Conservation (phyloP, 2,797 vertebrate species). For the Phataginus tetradactyla region DNA sequence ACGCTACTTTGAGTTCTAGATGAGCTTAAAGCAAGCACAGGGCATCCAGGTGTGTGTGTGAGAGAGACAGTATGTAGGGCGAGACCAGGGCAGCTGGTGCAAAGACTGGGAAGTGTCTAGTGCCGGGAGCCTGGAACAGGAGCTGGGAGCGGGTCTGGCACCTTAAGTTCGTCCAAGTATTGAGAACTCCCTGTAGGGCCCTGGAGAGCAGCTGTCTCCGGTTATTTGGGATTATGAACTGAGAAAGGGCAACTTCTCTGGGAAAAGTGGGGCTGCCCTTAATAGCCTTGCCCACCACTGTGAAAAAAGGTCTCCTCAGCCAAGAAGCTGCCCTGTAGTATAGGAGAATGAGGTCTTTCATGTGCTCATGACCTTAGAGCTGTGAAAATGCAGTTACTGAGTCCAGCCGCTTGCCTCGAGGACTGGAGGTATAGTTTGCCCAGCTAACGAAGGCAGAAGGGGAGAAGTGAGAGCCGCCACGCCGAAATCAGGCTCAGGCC, state of each 20-base stretch:
- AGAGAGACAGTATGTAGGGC: neutral
- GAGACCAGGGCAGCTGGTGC: neutral
- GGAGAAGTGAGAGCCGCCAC: neutral
- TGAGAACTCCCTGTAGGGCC: neutral
- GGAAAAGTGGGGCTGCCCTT: neutral
- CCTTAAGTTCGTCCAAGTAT: neutral
- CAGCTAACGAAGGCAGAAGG: neutral
- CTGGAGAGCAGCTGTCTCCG: neutral
- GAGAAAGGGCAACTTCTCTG: neutral
- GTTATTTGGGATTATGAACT: neutral
- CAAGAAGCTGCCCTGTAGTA: neutral
- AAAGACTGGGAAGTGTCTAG: neutral
- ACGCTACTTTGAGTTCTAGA: neutral
- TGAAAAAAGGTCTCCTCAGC: neutral
- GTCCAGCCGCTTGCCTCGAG: neutral
- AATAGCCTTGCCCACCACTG: neutral
- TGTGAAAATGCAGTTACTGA: neutral
- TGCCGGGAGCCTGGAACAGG: neutral
- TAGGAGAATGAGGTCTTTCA: neutral
- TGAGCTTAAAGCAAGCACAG: neutral
- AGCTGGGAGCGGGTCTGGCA: neutral
- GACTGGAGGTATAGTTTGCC: neutral
- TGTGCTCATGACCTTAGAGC: neutral
- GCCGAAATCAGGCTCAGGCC: neutral
- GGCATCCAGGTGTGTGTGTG: accelerated